These are phyloP conservation scores for Sciurus carolinensis DNA, from an alignment of 2,797 vertebrate genomes.

Conservation along the genomic window DNA sequence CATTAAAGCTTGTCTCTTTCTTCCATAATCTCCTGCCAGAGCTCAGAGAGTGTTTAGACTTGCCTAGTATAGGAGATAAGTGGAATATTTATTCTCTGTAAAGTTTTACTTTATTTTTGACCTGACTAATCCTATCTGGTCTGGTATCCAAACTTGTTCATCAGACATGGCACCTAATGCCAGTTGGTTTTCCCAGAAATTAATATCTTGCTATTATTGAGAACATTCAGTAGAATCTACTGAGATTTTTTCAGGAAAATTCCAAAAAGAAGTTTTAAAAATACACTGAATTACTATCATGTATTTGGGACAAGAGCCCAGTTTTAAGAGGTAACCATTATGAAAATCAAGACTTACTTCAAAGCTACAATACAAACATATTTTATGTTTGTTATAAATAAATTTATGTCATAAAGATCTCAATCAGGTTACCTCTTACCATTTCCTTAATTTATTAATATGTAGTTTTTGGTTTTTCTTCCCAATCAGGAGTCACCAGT, in stretches of 20 bases:
- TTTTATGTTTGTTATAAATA: background rate
- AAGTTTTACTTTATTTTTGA: conserved; percentile 46
- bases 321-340: background rate
- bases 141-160: background rate
- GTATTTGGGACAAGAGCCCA: background rate
- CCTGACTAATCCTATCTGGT: background rate
- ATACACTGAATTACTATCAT: background rate
- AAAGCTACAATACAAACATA: background rate
- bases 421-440: background rate
- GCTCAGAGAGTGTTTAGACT: background rate
- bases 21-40: background rate
- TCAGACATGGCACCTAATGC: conserved; percentile 20
- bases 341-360: background rate
- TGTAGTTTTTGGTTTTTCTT: background rate
- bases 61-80: background rate
- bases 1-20: background rate
- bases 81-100: background rate
- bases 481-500: conserved; percentile 45
- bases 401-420: background rate
- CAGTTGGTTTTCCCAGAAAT: conserved; percentile 29
- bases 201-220: conserved; percentile 9
- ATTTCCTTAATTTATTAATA: background rate
- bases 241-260: background rate
- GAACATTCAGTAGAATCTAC: background rate
- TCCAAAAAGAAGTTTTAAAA: conserved; percentile 58